Evolutionary conservation across 2,888 invertebrate species (phyloP), one percentile per base, ranked within the genome.

Genomic region (Chrysopilus asiliformis): DNA sequence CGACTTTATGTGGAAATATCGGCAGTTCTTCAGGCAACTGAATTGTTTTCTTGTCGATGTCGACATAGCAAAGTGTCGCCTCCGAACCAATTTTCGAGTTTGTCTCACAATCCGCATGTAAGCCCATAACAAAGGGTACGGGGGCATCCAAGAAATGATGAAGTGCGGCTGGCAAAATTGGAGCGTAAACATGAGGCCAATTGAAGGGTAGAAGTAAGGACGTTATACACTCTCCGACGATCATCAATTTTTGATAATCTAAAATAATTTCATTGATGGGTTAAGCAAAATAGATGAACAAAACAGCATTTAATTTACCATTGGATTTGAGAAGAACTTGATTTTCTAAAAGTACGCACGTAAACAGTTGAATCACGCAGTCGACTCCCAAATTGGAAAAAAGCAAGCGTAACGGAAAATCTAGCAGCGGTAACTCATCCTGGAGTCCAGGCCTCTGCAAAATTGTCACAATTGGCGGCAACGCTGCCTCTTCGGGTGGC

Each of bases 171-270:
- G 98, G 98, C 50, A 98, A 68, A 54, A 98, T 94, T 18, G 98
- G 98, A 41, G 97, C 98, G 64, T 98, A 98, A 3, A 98, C 95
- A 62, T 98, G 95, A 35, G 94, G 93, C 98, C 98, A 98, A 17
- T 79, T 71, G 59, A 97, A 98, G 2, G 98, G 98, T 53, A 95
- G 84, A 25, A 95, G 67, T 16, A 98, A 68, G 0, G 86, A 73
- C 3, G 83, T 84, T 48, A 95, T 75, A 51, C 91, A 84, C 65
- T 98, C 98, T 4, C 95, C 87, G 12, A 98, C 91, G 45, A 94
- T 70, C 93, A 97, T 97, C 50, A 98, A 66, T 56, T 84, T 82
- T 66, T 93, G 87, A 65, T 86, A 87, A 68, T 94, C 95, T 81
- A 69, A 36, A 67, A 60, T 39, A 17, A 37, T 12, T n/a, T n/a